Evolutionary conservation across 2,888 invertebrate species (phyloP).

Genomic region (Heliconius cydno): DNA sequence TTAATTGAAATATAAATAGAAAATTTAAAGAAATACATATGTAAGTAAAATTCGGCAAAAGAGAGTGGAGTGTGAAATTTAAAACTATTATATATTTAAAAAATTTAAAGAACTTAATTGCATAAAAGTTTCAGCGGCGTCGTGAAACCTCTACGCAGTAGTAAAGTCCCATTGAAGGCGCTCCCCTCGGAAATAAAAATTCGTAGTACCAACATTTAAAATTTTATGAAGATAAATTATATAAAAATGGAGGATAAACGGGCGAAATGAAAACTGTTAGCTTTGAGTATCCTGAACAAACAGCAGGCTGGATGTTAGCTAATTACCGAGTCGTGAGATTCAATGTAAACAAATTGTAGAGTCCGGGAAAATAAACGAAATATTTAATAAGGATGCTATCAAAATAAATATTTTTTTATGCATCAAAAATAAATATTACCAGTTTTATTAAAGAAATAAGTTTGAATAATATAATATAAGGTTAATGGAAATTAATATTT

Average conservation of each 20-base stretch:
- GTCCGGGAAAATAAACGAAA: constrained; percentile 36
- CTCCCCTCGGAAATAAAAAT: constrained; percentile 42
- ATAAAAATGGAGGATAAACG: constrained; percentile 43
- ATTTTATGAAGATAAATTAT: constrained; percentile 44
- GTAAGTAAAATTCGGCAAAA: constrained; percentile 4
- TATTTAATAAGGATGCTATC: background rate
- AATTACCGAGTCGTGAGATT: constrained; percentile 63
- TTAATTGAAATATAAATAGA: background rate
- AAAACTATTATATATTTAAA: constrained; percentile 20
- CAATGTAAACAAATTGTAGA: constrained; percentile 52
- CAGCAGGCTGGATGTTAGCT: constrained; percentile 55
- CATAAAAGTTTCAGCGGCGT: constrained; percentile 35
- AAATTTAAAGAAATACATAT: background rate
- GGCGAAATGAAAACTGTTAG: constrained; percentile 47
- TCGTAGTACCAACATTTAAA: constrained; percentile 36
- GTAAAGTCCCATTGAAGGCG: constrained; percentile 32
- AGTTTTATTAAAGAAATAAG: too few relatives aligned
- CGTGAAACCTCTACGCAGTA: constrained; percentile 35
- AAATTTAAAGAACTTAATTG: constrained; percentile 24
- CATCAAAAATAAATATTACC: too few relatives aligned
- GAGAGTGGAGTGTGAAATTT: background rate
- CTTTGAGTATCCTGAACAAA: constrained; percentile 52
- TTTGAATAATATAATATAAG: too few relatives aligned
- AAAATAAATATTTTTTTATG: background rate
- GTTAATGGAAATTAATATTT: too few relatives aligned